Evolutionary conservation across 53 echinoderm and acorn worm species (phyloP).

Genomic region (Apostichopus leukothele): DNA sequence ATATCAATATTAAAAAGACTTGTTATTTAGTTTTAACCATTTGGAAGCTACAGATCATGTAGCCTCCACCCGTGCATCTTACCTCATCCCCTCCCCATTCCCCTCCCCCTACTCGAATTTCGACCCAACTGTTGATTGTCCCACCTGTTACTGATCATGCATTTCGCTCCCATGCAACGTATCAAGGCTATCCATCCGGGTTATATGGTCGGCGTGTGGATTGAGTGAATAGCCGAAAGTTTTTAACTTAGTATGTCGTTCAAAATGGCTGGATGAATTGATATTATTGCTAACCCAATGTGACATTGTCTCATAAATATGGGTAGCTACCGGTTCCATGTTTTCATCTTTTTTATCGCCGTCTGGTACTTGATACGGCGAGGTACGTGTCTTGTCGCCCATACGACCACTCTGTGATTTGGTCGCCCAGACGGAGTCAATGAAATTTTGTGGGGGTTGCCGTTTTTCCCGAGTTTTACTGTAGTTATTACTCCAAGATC

Average conservation of each 20-base stretch:
- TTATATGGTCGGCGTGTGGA: no score
- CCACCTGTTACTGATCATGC: no score
- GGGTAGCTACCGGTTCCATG: not conserved
- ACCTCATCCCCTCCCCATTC: no score
- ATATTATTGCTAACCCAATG: not conserved
- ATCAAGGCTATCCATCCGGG: no score
- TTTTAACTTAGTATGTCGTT: not conserved
- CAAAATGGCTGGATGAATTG: not conserved
- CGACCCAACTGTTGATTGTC: no score
- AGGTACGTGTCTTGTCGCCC: not conserved
- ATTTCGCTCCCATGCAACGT: no score
- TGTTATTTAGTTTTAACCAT: no score
- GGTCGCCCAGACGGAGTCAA: not conserved
- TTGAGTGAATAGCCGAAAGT: not conserved
- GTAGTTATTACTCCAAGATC: not conserved
- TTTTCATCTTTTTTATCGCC: not conserved
- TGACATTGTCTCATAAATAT: slow-evolving; percentile 17
- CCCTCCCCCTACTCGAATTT: no score
- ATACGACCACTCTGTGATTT: not conserved
- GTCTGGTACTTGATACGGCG: not conserved
- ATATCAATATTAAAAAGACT: no score
- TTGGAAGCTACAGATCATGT: no score
- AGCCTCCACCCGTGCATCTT: no score
- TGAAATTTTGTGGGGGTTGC: not conserved
- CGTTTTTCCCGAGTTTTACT: not conserved